phyloP scores from a whole-genome alignment of 2,888 invertebrate species.

The Leptopilina drosophilae region DNA sequence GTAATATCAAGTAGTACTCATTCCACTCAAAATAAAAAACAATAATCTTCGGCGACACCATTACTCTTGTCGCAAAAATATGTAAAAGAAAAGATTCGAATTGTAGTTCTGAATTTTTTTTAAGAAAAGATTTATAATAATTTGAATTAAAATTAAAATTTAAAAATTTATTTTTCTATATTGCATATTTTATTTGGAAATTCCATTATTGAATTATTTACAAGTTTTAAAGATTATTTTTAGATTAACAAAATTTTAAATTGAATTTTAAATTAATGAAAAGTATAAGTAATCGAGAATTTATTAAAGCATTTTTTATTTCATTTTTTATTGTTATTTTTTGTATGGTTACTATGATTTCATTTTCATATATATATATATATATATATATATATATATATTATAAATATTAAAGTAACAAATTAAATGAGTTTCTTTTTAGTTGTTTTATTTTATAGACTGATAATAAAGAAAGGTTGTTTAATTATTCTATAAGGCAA shows the following conservation, averaged over 20 bases:
- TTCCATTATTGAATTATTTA: too few species aligned
- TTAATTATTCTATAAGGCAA: not conserved
- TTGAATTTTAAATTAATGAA: too few species aligned
- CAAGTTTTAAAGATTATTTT: too few species aligned
- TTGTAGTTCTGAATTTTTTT: slow-evolving; percentile 6
- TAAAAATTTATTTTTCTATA: not conserved
- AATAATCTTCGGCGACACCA: slow-evolving; percentile 9
- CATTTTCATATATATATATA: not conserved
- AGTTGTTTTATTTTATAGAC: slow-evolving; percentile 2
- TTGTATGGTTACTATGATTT: not conserved
- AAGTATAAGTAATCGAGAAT: not conserved
- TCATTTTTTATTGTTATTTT: not conserved
- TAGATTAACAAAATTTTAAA: too few species aligned
- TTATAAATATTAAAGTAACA: not conserved
- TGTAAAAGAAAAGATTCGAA: not conserved
- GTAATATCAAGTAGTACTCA: slow-evolving; percentile 37
- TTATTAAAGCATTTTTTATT: not conserved
- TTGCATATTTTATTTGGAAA: too few species aligned
- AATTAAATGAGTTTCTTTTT: not conserved
- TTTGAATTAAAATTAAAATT: not conserved
- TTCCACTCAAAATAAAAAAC: slow-evolving; percentile 34
- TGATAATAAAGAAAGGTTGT: not conserved
- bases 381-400: not conserved
- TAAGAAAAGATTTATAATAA: not conserved
- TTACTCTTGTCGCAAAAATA: slow-evolving; percentile 1